Base-by-base conservation (phyloP, 1,140 invertebrate genomes). In the Venturia canescens region DNA sequence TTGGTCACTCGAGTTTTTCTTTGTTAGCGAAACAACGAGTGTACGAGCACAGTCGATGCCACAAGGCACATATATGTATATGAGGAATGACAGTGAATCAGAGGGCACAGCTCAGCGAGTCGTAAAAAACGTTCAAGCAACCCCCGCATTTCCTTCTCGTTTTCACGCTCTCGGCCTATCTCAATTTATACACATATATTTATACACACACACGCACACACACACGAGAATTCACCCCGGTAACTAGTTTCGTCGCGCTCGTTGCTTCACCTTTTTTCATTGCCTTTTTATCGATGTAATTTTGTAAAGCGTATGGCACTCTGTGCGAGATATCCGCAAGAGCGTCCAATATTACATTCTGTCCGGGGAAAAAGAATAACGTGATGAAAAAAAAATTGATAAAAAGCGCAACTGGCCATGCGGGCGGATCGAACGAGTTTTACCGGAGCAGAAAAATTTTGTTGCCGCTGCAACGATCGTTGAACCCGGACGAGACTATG, bases 281-380 rank as follows among this genome's bases (percentile, higher is more conserved):
- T 80, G 76, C 71, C 38, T 81, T 80, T 75, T 79, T 80, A 82
- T 79, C 80, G 75, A 78, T 83, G 86, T 86, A 87, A 87, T 86
- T 86, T 80, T 79, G 83, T 83, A 82, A 86, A 75, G 67, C 76
- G 76, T 60, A 26, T 50, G 63, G 70, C 78, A 76, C 71, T 79
- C 44, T 27, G 38, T 26, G 72, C 72, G 72, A 57, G 66, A 69
- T 21, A 69, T 31, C 29, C 70, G 84, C 86, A 83, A 86, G 81
- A 71, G 74, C 80, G 53, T 76, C 83, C 83, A 82, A 85, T 83
- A 83, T 78, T 74, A 86, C 83, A 70, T 77, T 83, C 71, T 71
- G 53, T n/a, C 31, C 66, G n/a, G 11, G 48, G 15, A 48, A 48
- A 74, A 74, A 74, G 71, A 74, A 48, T 53, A 53, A 53, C 71